These are phyloP conservation scores for Orchesella flavescens DNA, from an alignment of 2,888 invertebrate genomes.

Conservation along the genomic window DNA sequence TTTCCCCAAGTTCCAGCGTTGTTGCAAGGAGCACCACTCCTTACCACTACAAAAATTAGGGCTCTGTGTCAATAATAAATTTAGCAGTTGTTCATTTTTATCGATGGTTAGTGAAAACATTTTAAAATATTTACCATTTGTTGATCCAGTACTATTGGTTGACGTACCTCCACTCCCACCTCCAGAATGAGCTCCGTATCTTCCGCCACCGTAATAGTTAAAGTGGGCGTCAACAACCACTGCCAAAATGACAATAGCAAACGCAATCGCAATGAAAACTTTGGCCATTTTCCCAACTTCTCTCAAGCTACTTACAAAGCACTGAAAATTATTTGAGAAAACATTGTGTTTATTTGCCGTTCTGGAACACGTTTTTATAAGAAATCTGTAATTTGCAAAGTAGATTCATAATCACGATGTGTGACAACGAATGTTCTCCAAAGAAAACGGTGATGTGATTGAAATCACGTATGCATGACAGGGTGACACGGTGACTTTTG, in stretches of 20 bases:
- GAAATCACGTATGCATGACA: too few species aligned
- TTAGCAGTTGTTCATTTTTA: too few species aligned
- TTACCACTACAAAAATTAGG: conserved; percentile 9
- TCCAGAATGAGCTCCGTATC: neutral
- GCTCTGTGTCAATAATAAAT: too few species aligned
- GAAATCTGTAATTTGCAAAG: too few species aligned
- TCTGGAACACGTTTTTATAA: too few species aligned
- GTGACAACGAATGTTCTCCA: too few species aligned
- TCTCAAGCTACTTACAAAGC: neutral
- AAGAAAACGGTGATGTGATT: neutral
- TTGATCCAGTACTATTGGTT: neutral
- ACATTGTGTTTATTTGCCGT: too few species aligned
- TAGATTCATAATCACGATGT: too few species aligned
- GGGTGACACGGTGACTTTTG: conserved; percentile 8
- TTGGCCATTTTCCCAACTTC: neutral
- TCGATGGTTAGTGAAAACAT: too few species aligned
- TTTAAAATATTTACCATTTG: neutral
- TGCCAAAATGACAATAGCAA: neutral
- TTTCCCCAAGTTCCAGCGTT: conserved; percentile 4
- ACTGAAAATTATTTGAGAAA: conserved; percentile 6
- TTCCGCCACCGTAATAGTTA: too few species aligned
- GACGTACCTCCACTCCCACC: neutral
- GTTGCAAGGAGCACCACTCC: conserved; percentile 9
- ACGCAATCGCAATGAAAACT: neutral
- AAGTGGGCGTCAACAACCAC: too few species aligned